Base-by-base conservation (phyloP, 2,113 vertebrate species). In the Hydrochoerus hydrochaeris region DNA sequence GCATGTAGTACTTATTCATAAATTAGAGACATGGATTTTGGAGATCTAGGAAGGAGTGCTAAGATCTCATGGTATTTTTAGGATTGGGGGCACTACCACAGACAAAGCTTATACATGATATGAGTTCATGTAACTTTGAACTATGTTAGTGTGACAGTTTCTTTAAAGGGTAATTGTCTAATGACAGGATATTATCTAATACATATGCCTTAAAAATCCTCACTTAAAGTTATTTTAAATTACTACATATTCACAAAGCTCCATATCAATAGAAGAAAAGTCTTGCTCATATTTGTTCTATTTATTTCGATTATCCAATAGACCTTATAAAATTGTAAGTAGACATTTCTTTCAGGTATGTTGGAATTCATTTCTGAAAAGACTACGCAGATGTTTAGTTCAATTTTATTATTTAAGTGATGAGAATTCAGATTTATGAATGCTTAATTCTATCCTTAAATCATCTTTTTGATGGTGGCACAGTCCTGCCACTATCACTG, bases 351-450 rank as follows among this genome's bases (percentile, higher is more conserved):
- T 44, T 28, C n/a, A 88, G 54, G 26, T 19, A 38, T 41, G 17
- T 78, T 54, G 14, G 49, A 91, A 54, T 46, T 96, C 52, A 30
- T 75, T 95, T 91, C 30, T 83, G 49, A 91, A 89, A 28, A 83
- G 38, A 85, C 17, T 49, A 20, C 28, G 49, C 17, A 35, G 4
- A 26, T 58, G 77, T 69, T 87, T 85, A 82, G 65, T 57, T 49
- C 38, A 77, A 4, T 41, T 80, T 44, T 41, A 38, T 62, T 83
- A 75, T 26, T 90, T 57, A 52, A 69, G 60, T 57, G 20, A 78
- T 67, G 49, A 95, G 24, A 63, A 65, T 10, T n/a, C 65, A 60
- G 78, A 82, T 41, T 77, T 44, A 28, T 6, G 38, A 77, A 75
- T 2, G 63, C 14, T 63, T 65, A 75, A 46, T 38, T 52, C 26